Evolutionary conservation across 2,888 invertebrate genomes (phyloP).

Genomic region (Hypolimnas misippus): DNA sequence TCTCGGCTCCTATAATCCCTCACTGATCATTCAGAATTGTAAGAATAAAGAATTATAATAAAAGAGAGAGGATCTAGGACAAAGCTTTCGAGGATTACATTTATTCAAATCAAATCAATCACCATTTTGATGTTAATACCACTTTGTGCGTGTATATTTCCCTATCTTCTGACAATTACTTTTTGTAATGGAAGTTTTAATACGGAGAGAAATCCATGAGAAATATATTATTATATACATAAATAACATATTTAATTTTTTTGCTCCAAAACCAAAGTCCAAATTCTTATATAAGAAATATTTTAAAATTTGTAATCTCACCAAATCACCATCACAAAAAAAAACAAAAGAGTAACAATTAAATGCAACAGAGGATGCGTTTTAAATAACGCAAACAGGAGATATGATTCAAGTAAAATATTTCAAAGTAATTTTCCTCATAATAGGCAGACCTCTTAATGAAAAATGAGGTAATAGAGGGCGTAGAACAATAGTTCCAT

Average conservation of each 20-base stretch:
- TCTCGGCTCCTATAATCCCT: slow-evolving; percentile 16
- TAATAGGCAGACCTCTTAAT: slow-evolving; percentile 37
- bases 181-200: no score
- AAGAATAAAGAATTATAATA: slow-evolving; percentile 12
- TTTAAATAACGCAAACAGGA: slow-evolving; percentile 9
- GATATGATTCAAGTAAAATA: slow-evolving; percentile 23
- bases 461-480: slow-evolving; percentile 40
- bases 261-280: no score
- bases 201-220: no score
- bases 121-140: no score
- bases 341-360: neutral
- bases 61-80: neutral
- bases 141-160: no score
- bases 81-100: neutral
- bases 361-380: slow-evolving; percentile 7
- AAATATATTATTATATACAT: no score
- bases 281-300: no score
- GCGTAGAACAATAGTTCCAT: slow-evolving; percentile 30
- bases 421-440: slow-evolving; percentile 34
- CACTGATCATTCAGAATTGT: slow-evolving; percentile 7
- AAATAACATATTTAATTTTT: no score
- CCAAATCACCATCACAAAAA: neutral
- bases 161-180: no score
- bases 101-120: neutral
- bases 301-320: neutral